Percentiles rank a stretch among this genome's conserved stretches.
These are phyloP conservation scores for Epicampocera succincta DNA, from an alignment of 2,888 invertebrate genomes.

Conservation along the genomic window DNA sequence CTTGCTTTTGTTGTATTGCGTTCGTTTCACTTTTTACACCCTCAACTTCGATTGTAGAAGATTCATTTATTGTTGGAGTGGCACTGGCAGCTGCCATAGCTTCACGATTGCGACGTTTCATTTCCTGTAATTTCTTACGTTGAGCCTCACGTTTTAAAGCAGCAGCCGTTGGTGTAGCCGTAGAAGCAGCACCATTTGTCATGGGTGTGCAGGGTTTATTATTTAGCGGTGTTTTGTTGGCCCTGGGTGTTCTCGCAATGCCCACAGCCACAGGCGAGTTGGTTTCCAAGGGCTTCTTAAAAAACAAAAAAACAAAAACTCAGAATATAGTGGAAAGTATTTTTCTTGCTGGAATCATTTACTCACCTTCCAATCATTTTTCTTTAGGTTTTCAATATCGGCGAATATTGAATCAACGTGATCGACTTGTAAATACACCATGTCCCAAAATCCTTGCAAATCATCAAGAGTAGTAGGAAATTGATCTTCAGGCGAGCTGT, in stretches of 20 bases:
- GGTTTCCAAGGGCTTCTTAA: constrained; percentile 72
- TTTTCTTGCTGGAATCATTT: neutral
- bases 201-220: constrained; percentile 71
- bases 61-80: constrained; percentile 20
- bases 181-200: constrained; percentile 71
- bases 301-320: neutral
- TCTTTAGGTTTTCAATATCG: constrained; percentile 85
- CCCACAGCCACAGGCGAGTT: constrained; percentile 56
- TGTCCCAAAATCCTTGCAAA: constrained; percentile 98
- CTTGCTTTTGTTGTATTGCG: constrained; percentile 14
- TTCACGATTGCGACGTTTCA: constrained; percentile 80
- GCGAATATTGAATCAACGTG: constrained; percentile 91
- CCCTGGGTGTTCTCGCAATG: constrained; percentile 71
- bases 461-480: constrained; percentile 95
- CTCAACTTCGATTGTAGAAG: constrained; percentile 31
- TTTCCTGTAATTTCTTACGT: constrained; percentile 90
- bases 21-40: constrained; percentile 28
- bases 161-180: constrained; percentile 77
- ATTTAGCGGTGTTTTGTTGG: constrained; percentile 70
- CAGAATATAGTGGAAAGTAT: neutral
- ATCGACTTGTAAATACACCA: constrained; percentile 95
- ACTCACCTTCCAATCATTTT: constrained; percentile 86
- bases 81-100: constrained; percentile 73
- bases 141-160: constrained; percentile 86
- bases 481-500: constrained; percentile 88